phyloP scores from a whole-genome alignment of 2,888 invertebrate species.

The Rhyacophila evoluta region DNA sequence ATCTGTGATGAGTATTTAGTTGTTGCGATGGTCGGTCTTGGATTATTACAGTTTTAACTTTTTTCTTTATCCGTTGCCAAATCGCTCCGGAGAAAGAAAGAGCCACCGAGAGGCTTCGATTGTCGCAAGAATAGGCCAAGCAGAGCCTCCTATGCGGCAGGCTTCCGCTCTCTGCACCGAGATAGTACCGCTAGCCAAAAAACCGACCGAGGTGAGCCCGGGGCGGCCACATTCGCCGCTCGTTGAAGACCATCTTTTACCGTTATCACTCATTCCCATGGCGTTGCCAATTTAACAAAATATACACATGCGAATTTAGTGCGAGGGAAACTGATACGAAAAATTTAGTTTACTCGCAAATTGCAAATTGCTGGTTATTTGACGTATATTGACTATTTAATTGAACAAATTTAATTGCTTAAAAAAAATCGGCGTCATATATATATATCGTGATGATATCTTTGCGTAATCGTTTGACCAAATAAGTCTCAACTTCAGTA shows the following conservation, averaged over 20 bases:
- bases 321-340: background rate
- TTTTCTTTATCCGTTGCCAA: background rate
- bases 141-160: background rate
- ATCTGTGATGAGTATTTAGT: background rate
- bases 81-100: background rate
- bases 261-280: background rate
- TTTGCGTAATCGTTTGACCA: too few species aligned
- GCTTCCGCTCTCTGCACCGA: background rate
- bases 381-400: too few species aligned
- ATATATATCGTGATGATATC: too few species aligned
- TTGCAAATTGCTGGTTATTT: too few species aligned
- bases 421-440: too few species aligned
- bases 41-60: background rate
- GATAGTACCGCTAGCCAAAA: slow-evolving; percentile 18
- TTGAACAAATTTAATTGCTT: too few species aligned
- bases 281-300: background rate
- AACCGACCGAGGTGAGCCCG: background rate
- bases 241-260: background rate
- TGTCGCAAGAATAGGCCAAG: slow-evolving; percentile 19
- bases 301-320: background rate
- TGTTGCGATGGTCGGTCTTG: background rate
- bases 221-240: background rate
- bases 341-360: background rate
- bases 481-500: too few species aligned
- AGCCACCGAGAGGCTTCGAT: background rate